A percentile compares a stretch with the other conserved stretches of the same genome.
Conservation (phyloP, 64 coral and sea anemone species). For the Porites australiensis region DNA sequence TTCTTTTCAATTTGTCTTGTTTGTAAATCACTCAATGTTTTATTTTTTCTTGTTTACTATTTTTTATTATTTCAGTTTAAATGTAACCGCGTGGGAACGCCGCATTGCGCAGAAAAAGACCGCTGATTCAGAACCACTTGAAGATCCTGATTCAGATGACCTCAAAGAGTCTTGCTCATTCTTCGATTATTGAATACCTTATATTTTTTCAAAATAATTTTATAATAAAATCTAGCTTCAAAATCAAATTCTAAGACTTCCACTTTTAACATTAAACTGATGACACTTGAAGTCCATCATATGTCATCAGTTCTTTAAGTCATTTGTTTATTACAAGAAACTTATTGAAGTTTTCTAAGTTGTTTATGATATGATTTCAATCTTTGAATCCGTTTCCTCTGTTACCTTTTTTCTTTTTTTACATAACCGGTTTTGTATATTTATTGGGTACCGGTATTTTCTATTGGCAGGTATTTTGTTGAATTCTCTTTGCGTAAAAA, state of each 20-base stretch:
- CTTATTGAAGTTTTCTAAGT: too few species aligned
- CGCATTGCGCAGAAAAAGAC: background rate
- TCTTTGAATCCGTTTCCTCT: too few species aligned
- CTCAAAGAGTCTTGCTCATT: slow-evolving; percentile 12
- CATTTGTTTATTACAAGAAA: too few species aligned
- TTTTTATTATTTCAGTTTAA: background rate
- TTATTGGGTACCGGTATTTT: background rate
- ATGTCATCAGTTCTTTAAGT: too few species aligned
- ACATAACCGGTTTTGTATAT: background rate
- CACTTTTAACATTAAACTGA: background rate
- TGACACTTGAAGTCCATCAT: too few species aligned
- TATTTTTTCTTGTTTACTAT: background rate
- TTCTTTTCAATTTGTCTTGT: too few species aligned
- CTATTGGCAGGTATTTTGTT: background rate
- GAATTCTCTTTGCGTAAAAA: too few species aligned
- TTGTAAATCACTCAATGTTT: background rate
- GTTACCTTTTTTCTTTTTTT: too few species aligned
- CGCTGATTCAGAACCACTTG: background rate
- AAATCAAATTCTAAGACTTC: background rate
- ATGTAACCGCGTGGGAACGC: slow-evolving; percentile 12
- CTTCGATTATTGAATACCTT: slow-evolving; percentile 16
- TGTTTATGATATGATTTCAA: too few species aligned
- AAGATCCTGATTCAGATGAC: background rate
- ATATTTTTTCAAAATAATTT: background rate
- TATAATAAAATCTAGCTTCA: background rate